Evolutionary conservation across 2,888 invertebrate genomes (phyloP).

Genomic region (Melipona bicolor): DNA sequence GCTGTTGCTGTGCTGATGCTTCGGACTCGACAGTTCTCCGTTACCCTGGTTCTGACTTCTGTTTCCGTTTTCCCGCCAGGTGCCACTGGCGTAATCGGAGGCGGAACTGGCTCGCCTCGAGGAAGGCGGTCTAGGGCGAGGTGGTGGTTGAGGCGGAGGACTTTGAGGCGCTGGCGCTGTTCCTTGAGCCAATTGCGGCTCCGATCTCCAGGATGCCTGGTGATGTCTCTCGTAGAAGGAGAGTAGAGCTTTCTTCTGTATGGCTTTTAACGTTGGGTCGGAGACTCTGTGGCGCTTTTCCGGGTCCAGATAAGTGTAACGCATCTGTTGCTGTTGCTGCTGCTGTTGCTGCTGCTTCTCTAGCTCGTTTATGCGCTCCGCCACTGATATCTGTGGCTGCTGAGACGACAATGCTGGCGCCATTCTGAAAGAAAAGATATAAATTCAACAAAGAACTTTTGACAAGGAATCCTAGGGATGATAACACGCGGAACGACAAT

Average conservation of each 20-base stretch:
- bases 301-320: conserved; percentile 90
- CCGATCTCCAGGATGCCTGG: conserved; percentile 86
- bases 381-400: conserved; percentile 85
- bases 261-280: conserved; percentile 90
- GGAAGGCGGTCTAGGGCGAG: conserved; percentile 84
- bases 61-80: conserved; percentile 82
- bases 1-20: conserved; percentile 87
- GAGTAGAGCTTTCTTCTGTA: conserved; percentile 92
- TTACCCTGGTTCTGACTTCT: conserved; percentile 71
- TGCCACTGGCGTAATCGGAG: conserved; percentile 88
- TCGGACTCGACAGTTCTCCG: conserved; percentile 78
- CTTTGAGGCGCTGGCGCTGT: conserved; percentile 64
- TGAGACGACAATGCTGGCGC: conserved; percentile 77
- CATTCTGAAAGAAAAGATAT: conserved; percentile 62
- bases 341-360: conserved; percentile 81
- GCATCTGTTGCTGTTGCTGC: conserved; percentile 83
- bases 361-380: conserved; percentile 85
- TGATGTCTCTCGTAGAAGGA: conserved; percentile 92
- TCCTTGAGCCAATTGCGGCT: conserved; percentile 85
- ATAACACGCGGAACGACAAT: too few species aligned
- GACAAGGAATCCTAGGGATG: neutral
- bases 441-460: neutral
- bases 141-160: conserved; percentile 83
- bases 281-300: conserved; percentile 90
- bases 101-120: conserved; percentile 88